Conservation (phyloP, 2,888 invertebrate genomes). For the Conus canariensis region DNA sequence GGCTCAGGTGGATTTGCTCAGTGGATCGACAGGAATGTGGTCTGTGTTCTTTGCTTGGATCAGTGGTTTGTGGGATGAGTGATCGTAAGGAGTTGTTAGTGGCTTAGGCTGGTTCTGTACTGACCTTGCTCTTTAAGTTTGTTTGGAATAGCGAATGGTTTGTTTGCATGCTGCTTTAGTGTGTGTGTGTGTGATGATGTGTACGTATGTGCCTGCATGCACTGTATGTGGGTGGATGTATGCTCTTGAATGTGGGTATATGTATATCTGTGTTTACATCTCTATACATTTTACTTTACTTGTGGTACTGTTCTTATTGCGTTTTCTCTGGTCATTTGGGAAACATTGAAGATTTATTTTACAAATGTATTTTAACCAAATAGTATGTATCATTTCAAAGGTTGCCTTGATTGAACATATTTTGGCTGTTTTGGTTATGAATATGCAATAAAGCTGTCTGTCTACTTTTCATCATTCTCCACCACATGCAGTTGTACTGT, state of each 20-base stretch:
- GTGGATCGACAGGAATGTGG: too few species aligned
- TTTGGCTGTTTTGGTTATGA: not conserved
- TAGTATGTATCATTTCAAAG: not conserved
- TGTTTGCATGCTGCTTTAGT: too few species aligned
- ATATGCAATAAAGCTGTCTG: slow-evolving; percentile 1
- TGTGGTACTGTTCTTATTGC: not conserved
- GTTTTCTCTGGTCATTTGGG: not conserved
- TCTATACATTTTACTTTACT: not conserved
- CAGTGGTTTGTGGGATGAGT: too few species aligned
- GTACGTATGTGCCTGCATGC: not conserved
- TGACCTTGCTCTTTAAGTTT: too few species aligned
- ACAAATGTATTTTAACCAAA: not conserved
- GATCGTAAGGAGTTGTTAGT: too few species aligned
- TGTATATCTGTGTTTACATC: not conserved
- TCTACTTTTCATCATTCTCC: not conserved
- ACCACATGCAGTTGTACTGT: too few species aligned
- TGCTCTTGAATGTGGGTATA: not conserved
- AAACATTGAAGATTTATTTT: not conserved
- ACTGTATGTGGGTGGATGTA: not conserved
- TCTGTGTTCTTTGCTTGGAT: too few species aligned
- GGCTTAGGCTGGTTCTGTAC: too few species aligned
- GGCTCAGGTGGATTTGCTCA: too few species aligned
- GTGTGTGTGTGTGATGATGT: not conserved
- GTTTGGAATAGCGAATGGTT: too few species aligned
- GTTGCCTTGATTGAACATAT: not conserved